Percentiles rank a stretch among this genome's conserved stretches.
These are phyloP conservation scores for Orycteropus afer DNA, from an alignment of 2,113 vertebrate genomes.

Conservation along the genomic window DNA sequence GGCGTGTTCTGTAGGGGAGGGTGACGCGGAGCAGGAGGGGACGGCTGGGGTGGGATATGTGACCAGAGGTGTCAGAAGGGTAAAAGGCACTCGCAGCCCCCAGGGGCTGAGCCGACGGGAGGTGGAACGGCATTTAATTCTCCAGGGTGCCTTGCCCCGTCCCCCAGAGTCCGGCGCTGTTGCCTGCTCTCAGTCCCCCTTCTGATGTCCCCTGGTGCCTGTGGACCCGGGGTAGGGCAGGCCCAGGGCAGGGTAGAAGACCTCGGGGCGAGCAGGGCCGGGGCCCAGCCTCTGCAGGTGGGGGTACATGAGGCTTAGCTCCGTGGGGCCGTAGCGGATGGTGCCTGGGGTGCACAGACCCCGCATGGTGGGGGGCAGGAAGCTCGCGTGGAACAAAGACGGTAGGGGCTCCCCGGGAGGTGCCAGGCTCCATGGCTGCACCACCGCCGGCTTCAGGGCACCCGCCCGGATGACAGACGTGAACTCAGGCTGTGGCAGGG, in stretches of 20 bases:
- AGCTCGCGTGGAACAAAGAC: conserved; percentile 77
- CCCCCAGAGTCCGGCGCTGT: not conserved
- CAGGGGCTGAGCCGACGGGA: not conserved
- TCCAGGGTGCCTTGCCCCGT: rapidly evolving
- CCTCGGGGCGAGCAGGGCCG: conserved; percentile 29
- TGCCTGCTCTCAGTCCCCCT: conserved; percentile 78
- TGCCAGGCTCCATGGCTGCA: conserved; percentile 57
- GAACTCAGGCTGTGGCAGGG: conserved; percentile 57
- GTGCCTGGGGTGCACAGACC: conserved; percentile 92
- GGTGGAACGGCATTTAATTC: conserved; percentile 61
- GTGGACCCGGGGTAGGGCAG: conserved; percentile 71
- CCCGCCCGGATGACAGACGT: conserved; percentile 70
- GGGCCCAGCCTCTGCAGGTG: conserved; percentile 90
- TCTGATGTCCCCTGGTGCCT: conserved; percentile 82
- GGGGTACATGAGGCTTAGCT: conserved; percentile 90
- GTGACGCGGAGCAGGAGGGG: not conserved
- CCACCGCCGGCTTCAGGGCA: conserved; percentile 66
- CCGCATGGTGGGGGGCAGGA: conserved; percentile 88
- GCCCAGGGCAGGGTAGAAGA: conserved; percentile 75
- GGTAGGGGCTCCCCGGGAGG: conserved; percentile 85
- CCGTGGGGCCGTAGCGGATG: conserved; percentile 93
- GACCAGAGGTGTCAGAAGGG: not conserved
- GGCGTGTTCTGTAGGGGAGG: not conserved
- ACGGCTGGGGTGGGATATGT: rapidly evolving
- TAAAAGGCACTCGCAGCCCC: not conserved